Evolutionary conservation across 2,797 vertebrate species (phyloP).

Genomic region (Tenualosa ilisha): DNA sequence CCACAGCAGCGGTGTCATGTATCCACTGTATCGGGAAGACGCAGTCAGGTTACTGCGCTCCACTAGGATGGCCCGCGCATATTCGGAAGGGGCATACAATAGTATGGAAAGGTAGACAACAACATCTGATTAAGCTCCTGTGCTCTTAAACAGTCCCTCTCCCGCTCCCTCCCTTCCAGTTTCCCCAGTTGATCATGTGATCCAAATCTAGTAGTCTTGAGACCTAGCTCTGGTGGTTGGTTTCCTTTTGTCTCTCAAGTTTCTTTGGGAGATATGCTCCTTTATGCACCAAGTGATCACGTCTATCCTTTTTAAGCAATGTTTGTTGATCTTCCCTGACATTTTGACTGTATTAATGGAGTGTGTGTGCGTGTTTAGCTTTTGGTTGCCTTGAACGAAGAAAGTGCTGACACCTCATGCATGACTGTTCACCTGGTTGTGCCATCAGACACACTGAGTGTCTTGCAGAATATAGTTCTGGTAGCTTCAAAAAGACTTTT

Average conservation of each 20-base stretch:
- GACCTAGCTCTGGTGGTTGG: slow-evolving; percentile 29
- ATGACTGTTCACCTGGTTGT: not conserved
- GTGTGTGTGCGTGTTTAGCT: not conserved
- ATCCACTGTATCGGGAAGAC: slow-evolving; percentile 82
- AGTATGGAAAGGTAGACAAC: slow-evolving; percentile 79
- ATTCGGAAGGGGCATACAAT: slow-evolving; percentile 77
- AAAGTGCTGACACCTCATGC: not conserved
- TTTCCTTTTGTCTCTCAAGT: not conserved
- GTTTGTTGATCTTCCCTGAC: not conserved
- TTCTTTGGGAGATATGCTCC: not conserved
- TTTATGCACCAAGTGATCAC: not conserved
- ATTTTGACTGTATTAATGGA: not conserved
- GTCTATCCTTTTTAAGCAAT: not conserved
- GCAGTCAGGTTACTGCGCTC: slow-evolving; percentile 81
- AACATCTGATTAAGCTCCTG: not conserved
- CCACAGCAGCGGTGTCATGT: slow-evolving; percentile 73
- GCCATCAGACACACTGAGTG: not conserved
- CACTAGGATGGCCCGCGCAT: slow-evolving; percentile 75
- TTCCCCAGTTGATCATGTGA: not conserved
- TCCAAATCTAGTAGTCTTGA: not conserved
- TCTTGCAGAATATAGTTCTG: not conserved
- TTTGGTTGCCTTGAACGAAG: not conserved
- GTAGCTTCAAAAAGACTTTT: not conserved
- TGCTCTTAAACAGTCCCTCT: not conserved
- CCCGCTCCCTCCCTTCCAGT: not conserved